phyloP scores from a whole-genome alignment of 2,888 invertebrate genomes.

The Drosophila macrospina region DNA sequence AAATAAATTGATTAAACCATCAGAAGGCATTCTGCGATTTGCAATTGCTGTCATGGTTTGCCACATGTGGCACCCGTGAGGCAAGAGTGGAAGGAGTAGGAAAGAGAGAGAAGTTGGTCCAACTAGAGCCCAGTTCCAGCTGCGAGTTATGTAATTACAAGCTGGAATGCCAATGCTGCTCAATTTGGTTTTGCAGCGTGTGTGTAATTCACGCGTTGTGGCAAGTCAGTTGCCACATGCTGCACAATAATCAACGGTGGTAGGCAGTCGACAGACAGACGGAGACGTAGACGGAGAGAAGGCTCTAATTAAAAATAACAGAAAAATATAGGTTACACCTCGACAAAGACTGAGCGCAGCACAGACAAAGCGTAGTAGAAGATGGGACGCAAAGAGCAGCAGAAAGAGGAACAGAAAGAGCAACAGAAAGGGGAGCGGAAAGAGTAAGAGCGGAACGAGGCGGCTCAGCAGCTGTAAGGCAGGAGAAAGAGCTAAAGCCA shows the following conservation, averaged over 20 bases:
- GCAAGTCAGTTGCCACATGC: constrained; percentile 49
- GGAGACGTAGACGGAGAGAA: constrained; percentile 21
- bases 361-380: constrained; percentile 7
- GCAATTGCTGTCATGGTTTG: constrained; percentile 16
- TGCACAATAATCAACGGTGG: constrained; percentile 64
- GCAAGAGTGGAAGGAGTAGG: too few relatives aligned
- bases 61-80: background rate
- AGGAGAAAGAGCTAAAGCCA: constrained; percentile 17
- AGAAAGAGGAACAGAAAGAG: too few relatives aligned
- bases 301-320: constrained; percentile 70
- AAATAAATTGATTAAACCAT: constrained; percentile 67
- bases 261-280: constrained; percentile 26
- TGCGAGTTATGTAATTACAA: constrained; percentile 63
- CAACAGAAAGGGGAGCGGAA: background rate
- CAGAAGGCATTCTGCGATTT: constrained; percentile 28
- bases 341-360: constrained; percentile 45
- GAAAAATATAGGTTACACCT: constrained; percentile 74
- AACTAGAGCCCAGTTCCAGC: constrained; percentile 22
- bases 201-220: constrained; percentile 46
- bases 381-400: background rate
- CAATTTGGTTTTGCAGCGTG: constrained; percentile 35
- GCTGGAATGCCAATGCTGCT: constrained; percentile 49
- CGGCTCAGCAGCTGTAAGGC: background rate
- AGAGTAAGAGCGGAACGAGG: background rate
- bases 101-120: background rate